phyloP scores from a whole-genome alignment of 2,113 vertebrate genomes.

The Cyrtonyx montezumae region DNA sequence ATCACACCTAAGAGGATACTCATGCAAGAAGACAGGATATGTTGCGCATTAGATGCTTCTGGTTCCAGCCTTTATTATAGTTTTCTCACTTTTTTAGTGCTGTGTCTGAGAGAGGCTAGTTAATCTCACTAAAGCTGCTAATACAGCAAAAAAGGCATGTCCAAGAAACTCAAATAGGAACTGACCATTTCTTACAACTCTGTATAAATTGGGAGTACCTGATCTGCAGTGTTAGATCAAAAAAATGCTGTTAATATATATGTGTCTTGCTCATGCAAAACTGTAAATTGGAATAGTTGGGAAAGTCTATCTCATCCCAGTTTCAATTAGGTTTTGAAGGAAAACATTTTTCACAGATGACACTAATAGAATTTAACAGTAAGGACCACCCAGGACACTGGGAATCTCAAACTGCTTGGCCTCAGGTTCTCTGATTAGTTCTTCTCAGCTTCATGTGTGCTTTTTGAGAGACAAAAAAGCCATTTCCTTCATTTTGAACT shows the following conservation, averaged over 20 bases:
- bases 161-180: neutral
- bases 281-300: neutral
- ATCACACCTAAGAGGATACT: neutral
- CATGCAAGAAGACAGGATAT: neutral
- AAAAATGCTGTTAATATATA: neutral
- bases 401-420: slow-evolving; percentile 41
- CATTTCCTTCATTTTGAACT: slow-evolving; percentile 23
- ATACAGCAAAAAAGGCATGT: neutral
- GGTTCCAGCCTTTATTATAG: neutral
- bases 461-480: slow-evolving; percentile 34
- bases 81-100: neutral
- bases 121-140: neutral
- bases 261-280: neutral
- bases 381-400: slow-evolving; percentile 52
- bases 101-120: neutral
- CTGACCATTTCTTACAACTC: neutral
- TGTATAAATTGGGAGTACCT: neutral
- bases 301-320: neutral
- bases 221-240: neutral
- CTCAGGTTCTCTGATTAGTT: slow-evolving; percentile 39
- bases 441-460: neutral
- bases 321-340: slow-evolving; percentile 24
- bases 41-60: neutral
- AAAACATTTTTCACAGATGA: slow-evolving; percentile 25
- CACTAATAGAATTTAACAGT: neutral